Percentiles rank a stretch among this genome's conserved stretches.
Evolutionary conservation across 2,888 invertebrate species (phyloP).

Genomic region (Sminthurides aquaticus): DNA sequence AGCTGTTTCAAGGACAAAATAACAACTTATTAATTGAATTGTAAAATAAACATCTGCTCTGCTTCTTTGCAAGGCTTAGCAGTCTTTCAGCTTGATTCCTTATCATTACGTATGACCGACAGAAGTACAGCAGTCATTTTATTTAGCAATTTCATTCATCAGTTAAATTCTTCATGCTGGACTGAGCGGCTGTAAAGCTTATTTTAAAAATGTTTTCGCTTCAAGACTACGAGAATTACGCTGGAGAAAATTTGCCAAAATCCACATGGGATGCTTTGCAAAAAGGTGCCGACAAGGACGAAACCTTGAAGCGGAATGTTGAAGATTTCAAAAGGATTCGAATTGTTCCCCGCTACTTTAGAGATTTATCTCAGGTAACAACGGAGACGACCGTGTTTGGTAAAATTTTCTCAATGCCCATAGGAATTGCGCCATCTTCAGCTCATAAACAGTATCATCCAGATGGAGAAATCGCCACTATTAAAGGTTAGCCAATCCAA

Average conservation of each 20-base stretch:
- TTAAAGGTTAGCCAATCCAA: constrained; percentile 47
- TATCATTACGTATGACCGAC: too few relatives aligned
- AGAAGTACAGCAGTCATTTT: too few relatives aligned
- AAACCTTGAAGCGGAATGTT: constrained; percentile 2
- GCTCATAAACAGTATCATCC: constrained; percentile 87
- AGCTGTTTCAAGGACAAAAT: too few relatives aligned
- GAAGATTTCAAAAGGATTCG: constrained; percentile 6
- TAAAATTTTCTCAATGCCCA: constrained; percentile 57
- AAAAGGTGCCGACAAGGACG: constrained; percentile 6
- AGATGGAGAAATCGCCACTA: constrained; percentile 77
- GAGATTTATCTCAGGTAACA: constrained; percentile 62
- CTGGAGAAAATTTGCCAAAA: not conserved
- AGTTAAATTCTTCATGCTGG: too few relatives aligned
- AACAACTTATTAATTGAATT: too few relatives aligned
- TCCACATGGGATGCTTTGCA: constrained; percentile 1
- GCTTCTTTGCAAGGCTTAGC: too few relatives aligned
- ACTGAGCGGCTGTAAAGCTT: too few relatives aligned
- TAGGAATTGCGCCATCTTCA: constrained; percentile 79
- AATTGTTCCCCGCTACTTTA: constrained; percentile 59
- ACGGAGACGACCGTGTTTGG: constrained; percentile 55
- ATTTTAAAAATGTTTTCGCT: constrained; percentile 12
- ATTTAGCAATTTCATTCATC: too few relatives aligned
- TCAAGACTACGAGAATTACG: constrained; percentile 17
- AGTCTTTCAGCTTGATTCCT: too few relatives aligned
- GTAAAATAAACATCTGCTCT: too few relatives aligned